Evolutionary conservation across 2,797 vertebrate genomes (phyloP), one percentile per base, ranked within the genome.

Genomic region (Protosalanx chinensis): DNA sequence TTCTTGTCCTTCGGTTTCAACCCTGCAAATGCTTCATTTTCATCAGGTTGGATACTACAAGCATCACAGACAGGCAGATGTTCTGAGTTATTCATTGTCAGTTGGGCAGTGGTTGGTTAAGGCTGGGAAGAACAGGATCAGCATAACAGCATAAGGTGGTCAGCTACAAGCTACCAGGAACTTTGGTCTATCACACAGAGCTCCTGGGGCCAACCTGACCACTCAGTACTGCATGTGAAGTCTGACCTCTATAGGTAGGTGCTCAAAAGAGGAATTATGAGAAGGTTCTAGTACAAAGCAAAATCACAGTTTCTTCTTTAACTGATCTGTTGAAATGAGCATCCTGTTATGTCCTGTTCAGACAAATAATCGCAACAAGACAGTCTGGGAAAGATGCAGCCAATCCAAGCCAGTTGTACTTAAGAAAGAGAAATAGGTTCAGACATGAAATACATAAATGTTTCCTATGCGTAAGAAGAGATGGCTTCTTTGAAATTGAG

Each of bases 391-490:
- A 13, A 37, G 53, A 81, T 84, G 82, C 53, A 79, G 83, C 84
- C 83, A 77, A 84, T 85, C 76, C 80, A 68, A 79, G 80, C 51
- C 5, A n/a, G 67, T 78, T 84, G 88, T 84, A 87, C 88, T 78
- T 70, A 75, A 84, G 81, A 86, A 87, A 87, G 89, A 84, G 91
- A 86, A 78, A 82, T 85, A 66, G 85, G 85, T 83, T 64, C 35
- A 16, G 27, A 12, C 91, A 92, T 93, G 93, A 95, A 94, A 92
- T 91, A 92, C 91, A 85, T 37, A 37, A 10, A 37, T 37, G 7
- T 37, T 32, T 49, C 29, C n/a, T 18, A 35, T 37, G 33, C 20
- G 35, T 16, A 27, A 37, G 20, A 37, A 65, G 30, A 13, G 29
- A 8, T 68, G 32, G 20, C 53, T 6, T 20, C 53, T 68, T 32